Evolutionary conservation across 2,113 vertebrate species (phyloP).

Genomic region (Nematolebias whitei): DNA sequence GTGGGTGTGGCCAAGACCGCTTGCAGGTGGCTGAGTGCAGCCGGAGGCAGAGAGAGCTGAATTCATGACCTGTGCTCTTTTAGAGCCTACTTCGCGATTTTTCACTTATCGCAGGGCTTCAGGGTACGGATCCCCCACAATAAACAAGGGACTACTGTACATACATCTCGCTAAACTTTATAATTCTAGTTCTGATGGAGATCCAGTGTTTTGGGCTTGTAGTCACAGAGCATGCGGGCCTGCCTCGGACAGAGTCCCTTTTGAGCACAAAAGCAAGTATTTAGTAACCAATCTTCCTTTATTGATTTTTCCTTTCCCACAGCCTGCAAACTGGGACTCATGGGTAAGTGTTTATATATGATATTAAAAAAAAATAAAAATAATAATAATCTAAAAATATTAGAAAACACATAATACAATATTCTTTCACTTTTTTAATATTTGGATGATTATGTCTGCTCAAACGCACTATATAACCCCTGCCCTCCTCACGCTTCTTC

Average conservation of each 20-base stretch:
- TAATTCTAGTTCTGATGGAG: conserved; percentile 38
- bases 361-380: not conserved
- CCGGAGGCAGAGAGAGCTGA: too few species aligned
- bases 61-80: too few species aligned
- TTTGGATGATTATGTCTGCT: not conserved
- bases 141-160: too few species aligned
- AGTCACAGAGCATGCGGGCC: conserved; percentile 49
- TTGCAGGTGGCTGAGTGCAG: too few species aligned
- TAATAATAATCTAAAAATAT: conserved; percentile 16
- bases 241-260: conserved; percentile 14
- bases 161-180: conserved; percentile 11
- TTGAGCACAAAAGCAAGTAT: not conserved
- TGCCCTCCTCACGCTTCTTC: conserved; percentile 1
- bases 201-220: conserved; percentile 32
- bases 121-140: too few species aligned
- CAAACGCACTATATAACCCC: conserved; percentile 21
- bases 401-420: conserved; percentile 10
- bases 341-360: conserved; percentile 61
- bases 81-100: too few species aligned
- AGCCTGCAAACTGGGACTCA: conserved; percentile 74
- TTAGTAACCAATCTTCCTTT: not conserved
- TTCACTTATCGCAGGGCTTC: too few species aligned
- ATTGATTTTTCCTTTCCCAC: conserved; percentile 18
- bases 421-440: not conserved
- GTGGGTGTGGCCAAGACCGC: too few species aligned